Evolutionary conservation across 2,113 vertebrate genomes (phyloP).

Genomic region (Crotalus horridus): DNA sequence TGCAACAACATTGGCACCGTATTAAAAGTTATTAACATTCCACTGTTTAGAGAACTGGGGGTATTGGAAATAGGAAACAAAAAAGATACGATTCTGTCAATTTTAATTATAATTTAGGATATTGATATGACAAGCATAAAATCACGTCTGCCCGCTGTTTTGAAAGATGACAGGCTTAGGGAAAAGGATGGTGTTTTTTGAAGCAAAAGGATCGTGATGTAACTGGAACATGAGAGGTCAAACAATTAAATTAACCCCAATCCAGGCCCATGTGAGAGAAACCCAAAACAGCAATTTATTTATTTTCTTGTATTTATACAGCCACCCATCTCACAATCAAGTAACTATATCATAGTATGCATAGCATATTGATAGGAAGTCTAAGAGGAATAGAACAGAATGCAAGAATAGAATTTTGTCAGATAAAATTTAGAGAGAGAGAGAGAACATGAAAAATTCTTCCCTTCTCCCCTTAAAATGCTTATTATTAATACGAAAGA

Average conservation of each 20-base stretch:
- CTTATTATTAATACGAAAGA: not conserved
- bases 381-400: not conserved
- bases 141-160: not conserved
- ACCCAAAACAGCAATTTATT: not conserved
- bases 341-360: not conserved
- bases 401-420: not conserved
- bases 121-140: not conserved
- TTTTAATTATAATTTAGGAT: not conserved
- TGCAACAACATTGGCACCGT: not conserved
- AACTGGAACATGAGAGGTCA: not conserved
- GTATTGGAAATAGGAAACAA: not conserved
- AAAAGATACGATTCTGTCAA: not conserved
- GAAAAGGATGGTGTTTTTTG: not conserved
- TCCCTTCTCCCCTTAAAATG: not conserved
- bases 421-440: not conserved
- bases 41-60: not conserved
- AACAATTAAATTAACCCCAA: not conserved
- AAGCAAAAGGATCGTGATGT: not conserved
- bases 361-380: not conserved
- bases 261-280: not conserved
- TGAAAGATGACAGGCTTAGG: not conserved
- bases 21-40: not conserved
- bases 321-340: not conserved
- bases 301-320: not conserved
- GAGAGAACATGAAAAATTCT: not conserved